Conservation (phyloP, 2,888 invertebrate genomes). For the Dendrolimus pini region DNA sequence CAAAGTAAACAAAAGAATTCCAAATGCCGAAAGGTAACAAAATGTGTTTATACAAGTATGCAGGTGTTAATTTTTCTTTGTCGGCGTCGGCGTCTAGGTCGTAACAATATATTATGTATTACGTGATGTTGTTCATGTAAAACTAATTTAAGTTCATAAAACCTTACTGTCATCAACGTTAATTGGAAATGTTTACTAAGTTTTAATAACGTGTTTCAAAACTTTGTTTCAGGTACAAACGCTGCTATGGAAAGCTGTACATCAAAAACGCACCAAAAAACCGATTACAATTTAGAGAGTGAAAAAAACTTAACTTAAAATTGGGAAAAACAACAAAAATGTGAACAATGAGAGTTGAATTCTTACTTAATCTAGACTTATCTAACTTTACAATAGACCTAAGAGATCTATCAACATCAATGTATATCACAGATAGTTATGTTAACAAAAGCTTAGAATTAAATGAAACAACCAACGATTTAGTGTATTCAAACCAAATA, state of each 20-base stretch:
- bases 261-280: slow-evolving; percentile 11
- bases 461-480: slow-evolving; percentile 48
- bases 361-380: slow-evolving; percentile 34
- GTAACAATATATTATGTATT: too few species aligned
- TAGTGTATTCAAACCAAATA: slow-evolving; percentile 52
- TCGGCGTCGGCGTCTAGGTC: too few species aligned
- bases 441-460: slow-evolving; percentile 46
- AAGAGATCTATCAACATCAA: slow-evolving; percentile 51
- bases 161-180: too few species aligned
- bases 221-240: slow-evolving; percentile 23
- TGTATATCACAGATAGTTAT: slow-evolving; percentile 59
- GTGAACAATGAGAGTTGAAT: slow-evolving; percentile 54
- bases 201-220: too few species aligned
- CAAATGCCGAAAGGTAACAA: too few species aligned
- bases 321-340: slow-evolving; percentile 22
- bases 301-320: slow-evolving; percentile 22
- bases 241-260: slow-evolving; percentile 17
- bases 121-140: too few species aligned
- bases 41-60: too few species aligned
- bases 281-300: slow-evolving; percentile 36
- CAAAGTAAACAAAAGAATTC: too few species aligned
- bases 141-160: too few species aligned
- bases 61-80: too few species aligned
- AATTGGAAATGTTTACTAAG: too few species aligned
- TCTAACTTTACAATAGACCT: slow-evolving; percentile 50